Conservation (phyloP, 2,797 vertebrate genomes). For the Eidolon dupreanum region DNA sequence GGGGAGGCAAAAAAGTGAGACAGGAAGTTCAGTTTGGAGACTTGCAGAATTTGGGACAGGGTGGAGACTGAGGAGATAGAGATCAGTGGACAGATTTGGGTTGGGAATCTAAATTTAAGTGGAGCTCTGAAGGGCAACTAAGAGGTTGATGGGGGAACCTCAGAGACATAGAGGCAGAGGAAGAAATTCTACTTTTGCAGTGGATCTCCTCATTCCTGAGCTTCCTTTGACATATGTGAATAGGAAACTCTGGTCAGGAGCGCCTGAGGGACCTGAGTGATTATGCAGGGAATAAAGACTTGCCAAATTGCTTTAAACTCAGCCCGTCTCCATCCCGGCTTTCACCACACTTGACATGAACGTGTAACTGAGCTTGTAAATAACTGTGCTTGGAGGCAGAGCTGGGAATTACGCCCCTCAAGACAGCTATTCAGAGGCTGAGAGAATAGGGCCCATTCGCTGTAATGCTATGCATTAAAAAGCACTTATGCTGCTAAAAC, state of each 20-base stretch:
- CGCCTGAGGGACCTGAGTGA: neutral
- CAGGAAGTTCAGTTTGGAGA: constrained; percentile 4
- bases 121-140: neutral
- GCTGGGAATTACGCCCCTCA: constrained; percentile 82
- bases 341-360: constrained; percentile 68
- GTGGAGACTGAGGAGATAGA: neutral
- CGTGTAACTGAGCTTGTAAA: constrained; percentile 73
- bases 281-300: constrained; percentile 56
- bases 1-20: neutral
- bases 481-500: constrained; percentile 78
- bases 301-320: constrained; percentile 79
- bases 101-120: constrained; percentile 4
- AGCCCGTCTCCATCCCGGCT: constrained; percentile 71
- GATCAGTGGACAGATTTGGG: neutral
- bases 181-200: neutral
- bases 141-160: neutral
- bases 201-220: neutral
- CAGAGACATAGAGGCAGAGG: neutral
- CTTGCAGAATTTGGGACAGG: neutral
- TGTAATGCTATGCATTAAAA: constrained; percentile 79
- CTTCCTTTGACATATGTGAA: constrained; percentile 39
- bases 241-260: constrained; percentile 20
- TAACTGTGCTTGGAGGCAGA: constrained; percentile 71
- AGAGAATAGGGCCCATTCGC: constrained; percentile 71
- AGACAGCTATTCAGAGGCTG: constrained; percentile 75